Conservation (phyloP, 2,888 invertebrate species). For the Drosophila diplacantha region DNA sequence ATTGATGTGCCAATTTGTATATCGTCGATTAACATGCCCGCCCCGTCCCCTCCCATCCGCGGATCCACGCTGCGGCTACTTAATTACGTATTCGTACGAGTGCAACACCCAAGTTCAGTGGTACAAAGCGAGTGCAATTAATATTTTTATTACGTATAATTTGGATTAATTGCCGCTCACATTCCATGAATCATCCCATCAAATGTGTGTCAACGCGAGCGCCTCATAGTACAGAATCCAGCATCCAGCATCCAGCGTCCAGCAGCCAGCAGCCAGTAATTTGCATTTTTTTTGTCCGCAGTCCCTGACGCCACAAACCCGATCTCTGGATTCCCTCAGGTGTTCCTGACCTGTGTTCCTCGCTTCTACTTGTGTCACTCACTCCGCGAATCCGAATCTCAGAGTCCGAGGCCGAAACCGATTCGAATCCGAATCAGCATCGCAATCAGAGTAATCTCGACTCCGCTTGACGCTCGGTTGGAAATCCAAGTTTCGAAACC, state of each 20-base stretch:
- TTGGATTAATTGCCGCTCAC: conserved; percentile 49
- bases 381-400: conserved; percentile 49
- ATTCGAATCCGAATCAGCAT: conserved; percentile 37
- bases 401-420: conserved; percentile 49
- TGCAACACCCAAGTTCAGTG: conserved; percentile 59
- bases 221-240: conserved; percentile 44
- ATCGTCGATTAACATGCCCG: conserved; percentile 32
- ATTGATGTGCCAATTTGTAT: conserved; percentile 58
- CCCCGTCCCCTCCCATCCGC: background rate
- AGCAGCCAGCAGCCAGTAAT: conserved; percentile 21
- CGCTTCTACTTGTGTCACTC: conserved; percentile 20
- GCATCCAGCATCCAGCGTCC: conserved; percentile 22
- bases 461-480: conserved; percentile 41
- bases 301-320: conserved; percentile 52
- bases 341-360: conserved; percentile 32
- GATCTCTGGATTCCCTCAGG: conserved; percentile 35
- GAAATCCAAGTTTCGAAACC: conserved; percentile 57
- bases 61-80: conserved; percentile 11
- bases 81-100: conserved; percentile 25
- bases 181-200: conserved; percentile 50
- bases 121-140: conserved; percentile 61
- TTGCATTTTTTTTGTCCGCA: conserved; percentile 50
- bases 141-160: conserved; percentile 55
- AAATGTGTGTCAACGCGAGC: conserved; percentile 53
- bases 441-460: conserved; percentile 33